A percentile compares a stretch with the other conserved stretches of the same genome.
These are phyloP conservation scores for Protonibea diacanthus DNA, from an alignment of 2,797 vertebrate genomes.

Conservation along the genomic window DNA sequence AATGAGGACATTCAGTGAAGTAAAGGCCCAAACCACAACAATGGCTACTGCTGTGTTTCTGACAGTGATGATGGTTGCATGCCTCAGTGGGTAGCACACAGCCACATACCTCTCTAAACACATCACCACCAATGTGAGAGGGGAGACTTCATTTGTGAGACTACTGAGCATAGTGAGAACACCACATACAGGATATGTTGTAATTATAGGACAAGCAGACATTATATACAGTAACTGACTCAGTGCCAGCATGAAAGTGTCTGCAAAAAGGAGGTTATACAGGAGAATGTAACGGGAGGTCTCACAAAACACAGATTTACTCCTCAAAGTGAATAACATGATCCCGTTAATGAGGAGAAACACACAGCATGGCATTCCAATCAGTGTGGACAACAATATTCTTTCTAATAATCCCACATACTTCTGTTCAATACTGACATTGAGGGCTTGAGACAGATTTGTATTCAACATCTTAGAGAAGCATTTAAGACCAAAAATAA, in stretches of 20 bases:
- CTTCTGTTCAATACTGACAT: neutral
- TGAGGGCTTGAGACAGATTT: neutral
- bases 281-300: no score
- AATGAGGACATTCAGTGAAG: no score
- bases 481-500: neutral
- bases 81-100: constrained; percentile 20
- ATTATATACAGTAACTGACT: no score
- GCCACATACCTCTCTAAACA: constrained; percentile 16
- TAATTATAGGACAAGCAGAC: no score
- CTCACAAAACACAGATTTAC: neutral
- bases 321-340: no score
- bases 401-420: neutral
- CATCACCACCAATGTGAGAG: constrained; percentile 30
- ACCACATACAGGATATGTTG: no score
- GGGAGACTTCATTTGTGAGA: constrained; percentile 44
- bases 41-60: no score
- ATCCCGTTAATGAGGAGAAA: no score
- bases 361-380: neutral
- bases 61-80: no score
- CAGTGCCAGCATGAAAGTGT: no score
- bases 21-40: no score
- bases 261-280: no score
- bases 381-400: neutral
- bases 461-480: neutral
- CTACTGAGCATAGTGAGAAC: neutral